These are phyloP conservation scores for Tympanoctomys barrerae DNA, from an alignment of 2,797 vertebrate genomes.

Conservation along the genomic window DNA sequence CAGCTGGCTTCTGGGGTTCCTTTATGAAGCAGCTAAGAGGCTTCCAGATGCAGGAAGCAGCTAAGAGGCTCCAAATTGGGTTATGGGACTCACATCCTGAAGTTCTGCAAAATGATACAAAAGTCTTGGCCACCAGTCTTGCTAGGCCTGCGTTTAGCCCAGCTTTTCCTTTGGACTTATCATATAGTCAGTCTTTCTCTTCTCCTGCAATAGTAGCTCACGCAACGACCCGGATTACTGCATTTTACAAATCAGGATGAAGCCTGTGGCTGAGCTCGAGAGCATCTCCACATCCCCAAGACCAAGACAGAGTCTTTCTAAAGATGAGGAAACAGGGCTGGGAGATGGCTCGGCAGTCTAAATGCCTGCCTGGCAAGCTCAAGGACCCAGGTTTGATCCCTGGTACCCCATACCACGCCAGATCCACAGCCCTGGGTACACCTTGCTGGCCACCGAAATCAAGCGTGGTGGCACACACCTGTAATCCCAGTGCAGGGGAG, in stretches of 20 bases:
- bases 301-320: not conserved
- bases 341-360: too few relatives aligned
- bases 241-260: slow-evolving; percentile 27
- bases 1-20: not conserved
- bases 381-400: too few relatives aligned
- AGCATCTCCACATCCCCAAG: not conserved
- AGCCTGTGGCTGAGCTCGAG: slow-evolving; percentile 10
- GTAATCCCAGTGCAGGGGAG: too few relatives aligned
- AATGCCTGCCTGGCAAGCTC: too few relatives aligned
- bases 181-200: not conserved
- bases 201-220: slow-evolving; percentile 4
- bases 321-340: slow-evolving; percentile 27
- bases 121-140: not conserved
- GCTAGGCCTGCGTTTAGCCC: not conserved
- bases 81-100: slow-evolving; percentile 1
- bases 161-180: not conserved
- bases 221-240: not conserved
- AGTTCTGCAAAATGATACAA: not conserved
- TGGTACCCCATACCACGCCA: too few relatives aligned
- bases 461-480: too few relatives aligned
- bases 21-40: slow-evolving; percentile 35
- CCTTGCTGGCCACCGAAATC: too few relatives aligned
- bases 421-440: too few relatives aligned
- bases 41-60: slow-evolving; percentile 5
- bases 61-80: slow-evolving; percentile 21